phyloP scores from a whole-genome alignment of 2,113 vertebrate species.

The Neofelis nebulosa region DNA sequence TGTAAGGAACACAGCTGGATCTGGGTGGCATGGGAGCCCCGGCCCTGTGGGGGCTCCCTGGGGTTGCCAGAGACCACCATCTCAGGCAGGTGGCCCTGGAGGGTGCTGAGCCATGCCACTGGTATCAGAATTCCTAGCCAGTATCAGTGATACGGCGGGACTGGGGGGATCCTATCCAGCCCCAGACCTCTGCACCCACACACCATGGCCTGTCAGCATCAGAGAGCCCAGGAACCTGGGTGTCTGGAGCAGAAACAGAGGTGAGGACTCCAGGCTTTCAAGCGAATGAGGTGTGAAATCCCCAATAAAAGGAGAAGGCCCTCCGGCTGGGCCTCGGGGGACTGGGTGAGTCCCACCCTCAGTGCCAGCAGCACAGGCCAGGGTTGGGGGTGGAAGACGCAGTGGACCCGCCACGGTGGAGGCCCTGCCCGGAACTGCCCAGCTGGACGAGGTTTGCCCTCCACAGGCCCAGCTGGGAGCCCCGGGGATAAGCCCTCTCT shows the following conservation, averaged over 20 bases:
- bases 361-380: too few species aligned
- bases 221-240: not conserved
- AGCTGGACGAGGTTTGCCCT: not conserved
- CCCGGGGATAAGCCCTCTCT: not conserved
- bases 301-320: not conserved
- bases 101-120: not conserved
- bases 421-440: not conserved
- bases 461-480: not conserved
- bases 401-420: not conserved
- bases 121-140: not conserved
- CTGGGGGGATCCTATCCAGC: not conserved
- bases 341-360: not conserved
- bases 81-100: not conserved
- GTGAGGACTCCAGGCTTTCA: not conserved
- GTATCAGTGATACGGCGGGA: too few species aligned
- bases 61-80: not conserved
- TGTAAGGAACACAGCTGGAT: not conserved
- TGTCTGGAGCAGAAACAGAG: not conserved
- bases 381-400: not conserved
- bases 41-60: not conserved
- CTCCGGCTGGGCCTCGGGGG: rapidly evolving
- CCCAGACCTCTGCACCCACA: too few species aligned
- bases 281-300: not conserved
- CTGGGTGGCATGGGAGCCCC: too few species aligned
- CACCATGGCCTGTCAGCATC: not conserved